These are phyloP conservation scores for Patella ulyssiponensis DNA, from an alignment of 2,888 invertebrate species.

Conservation along the genomic window DNA sequence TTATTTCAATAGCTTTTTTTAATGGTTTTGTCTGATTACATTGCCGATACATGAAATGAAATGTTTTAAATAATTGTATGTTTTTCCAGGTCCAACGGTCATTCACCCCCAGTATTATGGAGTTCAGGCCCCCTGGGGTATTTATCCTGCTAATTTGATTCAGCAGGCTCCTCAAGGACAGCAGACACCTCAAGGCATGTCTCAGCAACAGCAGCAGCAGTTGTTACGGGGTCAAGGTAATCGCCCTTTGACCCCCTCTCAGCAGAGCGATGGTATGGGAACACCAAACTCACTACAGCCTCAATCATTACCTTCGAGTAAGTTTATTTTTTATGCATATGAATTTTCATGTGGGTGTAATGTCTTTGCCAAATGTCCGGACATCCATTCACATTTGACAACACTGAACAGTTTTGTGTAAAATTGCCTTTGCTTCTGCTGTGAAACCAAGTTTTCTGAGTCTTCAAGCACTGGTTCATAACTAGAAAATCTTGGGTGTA, in stretches of 20 bases:
- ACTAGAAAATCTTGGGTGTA: too few species aligned
- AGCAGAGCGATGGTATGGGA: slow-evolving; percentile 74
- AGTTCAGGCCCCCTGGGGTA: slow-evolving; percentile 88
- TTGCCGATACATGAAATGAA: too few species aligned
- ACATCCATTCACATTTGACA: too few species aligned
- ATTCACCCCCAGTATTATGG: slow-evolving; percentile 91
- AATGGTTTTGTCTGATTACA: too few species aligned
- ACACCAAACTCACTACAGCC: slow-evolving; percentile 57
- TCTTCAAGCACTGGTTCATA: too few species aligned
- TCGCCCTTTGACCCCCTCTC: slow-evolving; percentile 66
- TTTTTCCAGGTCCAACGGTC: slow-evolving; percentile 72
- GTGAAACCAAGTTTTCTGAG: too few species aligned
- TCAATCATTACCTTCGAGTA: slow-evolving; percentile 59
- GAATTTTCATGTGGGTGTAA: background rate
- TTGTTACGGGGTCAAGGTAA: slow-evolving; percentile 66
- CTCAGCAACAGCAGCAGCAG: slow-evolving; percentile 76
- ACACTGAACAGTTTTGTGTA: too few species aligned
- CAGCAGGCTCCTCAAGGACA: slow-evolving; percentile 57
- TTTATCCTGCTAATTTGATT: slow-evolving; percentile 82
- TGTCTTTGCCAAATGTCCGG: background rate
- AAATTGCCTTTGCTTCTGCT: too few species aligned
- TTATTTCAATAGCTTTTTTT: too few species aligned
- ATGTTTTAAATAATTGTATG: background rate
- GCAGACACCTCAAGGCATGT: slow-evolving; percentile 55
- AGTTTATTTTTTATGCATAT: slow-evolving; percentile 16